Base-by-base conservation (phyloP, 2,888 invertebrate genomes). In the Arenicola marina region DNA sequence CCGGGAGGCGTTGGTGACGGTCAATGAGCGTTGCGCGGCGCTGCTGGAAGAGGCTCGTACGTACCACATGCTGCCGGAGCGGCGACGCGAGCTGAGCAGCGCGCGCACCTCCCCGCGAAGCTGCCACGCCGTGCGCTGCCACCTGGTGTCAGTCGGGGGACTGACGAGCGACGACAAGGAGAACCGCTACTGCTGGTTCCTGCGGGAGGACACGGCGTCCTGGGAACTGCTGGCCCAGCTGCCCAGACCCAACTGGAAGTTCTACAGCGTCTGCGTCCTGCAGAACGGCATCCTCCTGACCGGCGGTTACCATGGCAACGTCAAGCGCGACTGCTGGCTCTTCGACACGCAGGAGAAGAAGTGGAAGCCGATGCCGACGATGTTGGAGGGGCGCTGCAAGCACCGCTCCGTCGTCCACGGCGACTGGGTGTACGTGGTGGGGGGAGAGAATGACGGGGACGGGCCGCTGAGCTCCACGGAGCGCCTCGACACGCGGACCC, bases 161-260 rank as follows among this genome's bases (percentile, higher is more conserved):
- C 62, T 65, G 18, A 59, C 53, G 18, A 59, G 56, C 29, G 51
- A 53, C 24, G 46, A 62, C 28, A 43, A 48, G 43, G 62, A 63
- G 45, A 63, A 66, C 44, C 56, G 60, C n/a, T 56, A 53, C 54
- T 65, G 67, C 48, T 65, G 64, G 62, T 67, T 56, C 51, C 44
- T 65, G 11, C 56, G 56, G 38, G 59, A 55, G 26, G 62, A 62
- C 21, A 57, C 54, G 18, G 31, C 51, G 11, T 56, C 34, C 28
- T 67, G 67, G 67, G 64, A 67, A 28, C 57, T 62, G 31, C 51
- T 67, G 24, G 62, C 64, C 11, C 61, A 65, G 43, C 48, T 67
- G 56, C 67, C 67, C 7, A 45, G 48, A 34, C 64, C 67, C 4
- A 58, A 45, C 56, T 61, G 67, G 62, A 64, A 59, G 54, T 62